phyloP scores from a whole-genome alignment of 2,113 vertebrate species.

The Beaufortia kweichowensis region DNA sequence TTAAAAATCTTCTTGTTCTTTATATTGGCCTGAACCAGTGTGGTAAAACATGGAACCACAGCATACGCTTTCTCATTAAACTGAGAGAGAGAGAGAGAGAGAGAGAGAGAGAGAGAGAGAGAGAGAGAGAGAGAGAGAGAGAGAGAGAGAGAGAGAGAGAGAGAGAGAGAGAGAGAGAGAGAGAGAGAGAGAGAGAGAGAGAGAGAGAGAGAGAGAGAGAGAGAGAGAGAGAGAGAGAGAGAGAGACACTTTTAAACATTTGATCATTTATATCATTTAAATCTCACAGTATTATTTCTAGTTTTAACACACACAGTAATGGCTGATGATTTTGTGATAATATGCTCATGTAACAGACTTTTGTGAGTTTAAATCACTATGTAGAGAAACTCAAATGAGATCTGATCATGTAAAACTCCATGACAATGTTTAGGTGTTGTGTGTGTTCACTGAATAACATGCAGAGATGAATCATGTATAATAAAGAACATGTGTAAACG shows the following conservation, averaged over 20 bases:
- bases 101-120: slow-evolving; percentile 28
- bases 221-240: slow-evolving; percentile 22
- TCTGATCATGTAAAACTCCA: too few species aligned
- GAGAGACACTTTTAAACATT: neutral
- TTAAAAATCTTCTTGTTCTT: slow-evolving; percentile 99
- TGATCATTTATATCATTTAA: slow-evolving; percentile 24
- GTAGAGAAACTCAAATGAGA: too few species aligned
- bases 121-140: neutral
- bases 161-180: slow-evolving; percentile 32
- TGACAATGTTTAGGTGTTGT: too few species aligned
- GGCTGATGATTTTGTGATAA: slow-evolving; percentile 17
- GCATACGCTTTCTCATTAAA: slow-evolving; percentile 95
- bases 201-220: slow-evolving; percentile 12
- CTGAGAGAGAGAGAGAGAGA: slow-evolving; percentile 65
- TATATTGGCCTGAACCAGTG: slow-evolving; percentile 94
- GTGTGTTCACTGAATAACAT: too few species aligned
- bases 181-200: slow-evolving; percentile 21
- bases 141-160: too few species aligned
- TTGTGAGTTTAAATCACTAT: too few species aligned
- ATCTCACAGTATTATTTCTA: slow-evolving; percentile 27
- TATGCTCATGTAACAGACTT: neutral
- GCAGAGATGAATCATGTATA: too few species aligned
- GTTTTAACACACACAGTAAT: slow-evolving; percentile 28
- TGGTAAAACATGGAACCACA: slow-evolving; percentile 93
- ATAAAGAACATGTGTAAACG: neutral